Evolutionary conservation across 2,797 vertebrate genomes (phyloP).

Genomic region (Astyanax mexicanus): DNA sequence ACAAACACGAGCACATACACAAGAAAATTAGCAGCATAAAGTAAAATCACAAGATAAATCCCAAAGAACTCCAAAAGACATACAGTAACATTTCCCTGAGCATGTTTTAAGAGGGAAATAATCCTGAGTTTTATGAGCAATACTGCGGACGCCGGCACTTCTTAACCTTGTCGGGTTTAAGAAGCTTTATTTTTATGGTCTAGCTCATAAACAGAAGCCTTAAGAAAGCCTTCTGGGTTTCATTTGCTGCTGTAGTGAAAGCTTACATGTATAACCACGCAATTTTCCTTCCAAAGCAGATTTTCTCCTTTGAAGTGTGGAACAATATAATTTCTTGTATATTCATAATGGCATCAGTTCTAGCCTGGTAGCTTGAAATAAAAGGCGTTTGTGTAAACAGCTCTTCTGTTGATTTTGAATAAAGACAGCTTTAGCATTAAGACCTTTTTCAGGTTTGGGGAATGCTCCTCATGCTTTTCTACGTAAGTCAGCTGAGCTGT

Average conservation of each 20-base stretch:
- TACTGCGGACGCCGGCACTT: conserved; percentile 52
- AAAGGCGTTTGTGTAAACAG: conserved; percentile 72
- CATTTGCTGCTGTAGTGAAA: conserved; percentile 68
- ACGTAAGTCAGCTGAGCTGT: conserved; percentile 66
- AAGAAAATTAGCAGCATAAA: no score
- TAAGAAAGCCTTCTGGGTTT: conserved; percentile 63
- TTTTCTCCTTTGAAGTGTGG: conserved; percentile 69
- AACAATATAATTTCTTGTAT: conserved; percentile 68
- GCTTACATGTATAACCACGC: conserved; percentile 63
- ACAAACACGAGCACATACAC: no score
- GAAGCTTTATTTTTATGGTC: conserved; percentile 67
- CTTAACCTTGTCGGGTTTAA: conserved; percentile 58
- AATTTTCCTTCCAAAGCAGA: conserved; percentile 64
- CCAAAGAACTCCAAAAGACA: no score
- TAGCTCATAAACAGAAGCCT: conserved; percentile 68
- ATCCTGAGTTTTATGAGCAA: background rate
- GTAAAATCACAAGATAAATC: no score
- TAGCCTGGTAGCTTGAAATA: conserved; percentile 67
- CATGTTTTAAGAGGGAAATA: conserved; percentile 5
- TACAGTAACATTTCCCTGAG: background rate
- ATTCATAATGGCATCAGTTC: conserved; percentile 69
- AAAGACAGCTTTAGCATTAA: conserved; percentile 66
- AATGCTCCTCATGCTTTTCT: conserved; percentile 65
- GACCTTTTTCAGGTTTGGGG: conserved; percentile 56
- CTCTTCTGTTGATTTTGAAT: conserved; percentile 57